These are phyloP conservation scores for Pharmacophagus antenor DNA, from an alignment of 2,888 invertebrate species.

Conservation along the genomic window DNA sequence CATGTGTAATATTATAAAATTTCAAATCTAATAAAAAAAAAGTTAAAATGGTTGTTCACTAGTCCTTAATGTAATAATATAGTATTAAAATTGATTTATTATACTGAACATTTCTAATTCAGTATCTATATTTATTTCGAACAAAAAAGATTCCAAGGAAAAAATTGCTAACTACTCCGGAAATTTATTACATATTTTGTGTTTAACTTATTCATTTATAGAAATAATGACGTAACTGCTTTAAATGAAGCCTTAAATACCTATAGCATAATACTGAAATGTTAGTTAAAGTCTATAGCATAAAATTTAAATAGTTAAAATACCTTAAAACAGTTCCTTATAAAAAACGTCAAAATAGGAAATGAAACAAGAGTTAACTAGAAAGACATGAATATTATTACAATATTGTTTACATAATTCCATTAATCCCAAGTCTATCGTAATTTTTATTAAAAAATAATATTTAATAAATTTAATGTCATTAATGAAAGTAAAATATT, in stretches of 20 bases:
- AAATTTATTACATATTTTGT: no score
- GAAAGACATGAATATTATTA: conserved; percentile 2
- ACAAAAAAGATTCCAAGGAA: not conserved
- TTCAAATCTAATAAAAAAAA: not conserved
- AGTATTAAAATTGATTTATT: not conserved
- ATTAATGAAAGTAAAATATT: not conserved
- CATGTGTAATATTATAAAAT: not conserved
- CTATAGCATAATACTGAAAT: not conserved
- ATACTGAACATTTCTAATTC: not conserved
- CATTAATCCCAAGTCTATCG: not conserved
- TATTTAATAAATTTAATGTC: no score
- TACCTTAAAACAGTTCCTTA: conserved; percentile 17
- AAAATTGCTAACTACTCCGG: not conserved
- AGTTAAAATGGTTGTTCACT: not conserved
- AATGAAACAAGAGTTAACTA: conserved; percentile 14
- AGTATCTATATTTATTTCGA: no score
- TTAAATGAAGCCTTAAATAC: not conserved
- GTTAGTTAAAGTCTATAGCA: not conserved
- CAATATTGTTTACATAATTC: conserved; percentile 1
- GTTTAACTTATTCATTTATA: not conserved
- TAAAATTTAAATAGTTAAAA: not conserved
- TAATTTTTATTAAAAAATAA: no score
- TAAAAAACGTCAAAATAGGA: conserved; percentile 11
- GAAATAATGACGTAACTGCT: not conserved
- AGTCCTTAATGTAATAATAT: not conserved